These are phyloP conservation scores for Anniella stebbinsi DNA, from an alignment of 2,797 vertebrate species.

Conservation along the genomic window DNA sequence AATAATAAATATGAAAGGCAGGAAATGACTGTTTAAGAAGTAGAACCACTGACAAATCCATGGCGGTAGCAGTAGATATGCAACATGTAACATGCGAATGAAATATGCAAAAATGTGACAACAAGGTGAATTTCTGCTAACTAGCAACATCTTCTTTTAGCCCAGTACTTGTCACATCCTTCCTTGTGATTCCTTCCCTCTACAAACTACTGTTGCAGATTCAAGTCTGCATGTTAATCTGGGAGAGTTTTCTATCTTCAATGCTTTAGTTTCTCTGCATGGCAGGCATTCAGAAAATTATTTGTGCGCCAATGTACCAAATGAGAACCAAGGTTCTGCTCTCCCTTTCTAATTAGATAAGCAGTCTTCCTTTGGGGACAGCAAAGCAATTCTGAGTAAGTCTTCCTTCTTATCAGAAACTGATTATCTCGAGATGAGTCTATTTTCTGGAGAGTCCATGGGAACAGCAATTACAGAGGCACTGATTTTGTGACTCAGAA, in stretches of 20 bases:
- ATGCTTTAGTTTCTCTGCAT: conserved; percentile 31
- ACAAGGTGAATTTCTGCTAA: neutral
- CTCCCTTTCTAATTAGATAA: conserved; percentile 34
- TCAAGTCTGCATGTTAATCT: neutral
- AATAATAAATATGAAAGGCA: neutral
- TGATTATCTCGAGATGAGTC: conserved; percentile 50
- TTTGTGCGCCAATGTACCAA: conserved; percentile 33
- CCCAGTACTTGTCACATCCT: neutral
- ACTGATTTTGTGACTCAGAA: conserved; percentile 31
- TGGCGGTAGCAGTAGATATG: neutral
- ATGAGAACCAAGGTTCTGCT: conserved; percentile 23
- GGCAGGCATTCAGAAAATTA: conserved; percentile 39
- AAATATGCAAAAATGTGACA: neutral
- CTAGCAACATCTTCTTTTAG: neutral
- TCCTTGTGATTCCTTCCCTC: neutral
- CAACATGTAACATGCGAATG: neutral
- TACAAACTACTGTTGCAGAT: neutral
- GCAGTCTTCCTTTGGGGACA: conserved; percentile 42
- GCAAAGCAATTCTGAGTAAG: conserved; percentile 44
- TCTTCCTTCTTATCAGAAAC: conserved; percentile 47
- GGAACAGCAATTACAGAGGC: conserved; percentile 21
- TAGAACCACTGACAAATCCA: neutral
- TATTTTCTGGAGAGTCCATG: conserved; percentile 35
- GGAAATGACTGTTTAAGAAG: neutral
- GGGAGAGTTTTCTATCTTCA: conserved; percentile 36